Base-by-base conservation (phyloP, 2,113 vertebrate genomes). In the Dasyprocta punctata region DNA sequence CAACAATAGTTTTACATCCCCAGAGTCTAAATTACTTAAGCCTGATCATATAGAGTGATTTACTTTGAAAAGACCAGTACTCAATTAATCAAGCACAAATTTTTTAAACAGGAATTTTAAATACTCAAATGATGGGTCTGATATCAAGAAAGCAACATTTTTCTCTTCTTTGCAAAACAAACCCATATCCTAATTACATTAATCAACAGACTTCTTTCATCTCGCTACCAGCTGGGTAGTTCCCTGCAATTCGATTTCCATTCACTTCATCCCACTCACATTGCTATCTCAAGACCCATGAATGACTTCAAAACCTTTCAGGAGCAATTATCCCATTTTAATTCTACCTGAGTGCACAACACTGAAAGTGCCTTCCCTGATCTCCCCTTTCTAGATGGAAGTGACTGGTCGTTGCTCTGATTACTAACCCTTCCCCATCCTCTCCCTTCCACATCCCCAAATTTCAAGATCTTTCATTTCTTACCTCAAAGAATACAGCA, bases 51-150 rank as follows among this genome's bases (percentile, higher is more conserved):
- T 1, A 65, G 5, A 60, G 26, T 49, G 78, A 95, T 92, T 88
- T 94, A 89, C 89, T 92, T 95, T 91, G 38, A 91, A 93, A 24
- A 82, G 28, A 47, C 26, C 11, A 63, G 38, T 85, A 6, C 30
- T 36, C 49, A 77, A 6, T 60, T 54, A 89, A 73, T 94, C 77
- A 52, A 65, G 41, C 24, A 91, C 44, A 61, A 86, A 38, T 61
- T 84, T 54, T 38, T 92, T 54, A 90, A 75, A 16, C 36, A 14
- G n/a, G 85, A 75, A 91, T 77, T 52, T 47, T 78, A 94, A 89
- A 77, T 14, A 85, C 24, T 49, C 49, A 36, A 19, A 12, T n/a
- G 30, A 78, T 7, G 36, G 38, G 19, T 30, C 44, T 16, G 3
- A 13, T 41, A 11, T 56, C 69, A 63, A 41, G 2, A 69, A 81